These are phyloP conservation scores for Pheucticus melanocephalus DNA, from an alignment of 2,113 vertebrate genomes.

Conservation along the genomic window DNA sequence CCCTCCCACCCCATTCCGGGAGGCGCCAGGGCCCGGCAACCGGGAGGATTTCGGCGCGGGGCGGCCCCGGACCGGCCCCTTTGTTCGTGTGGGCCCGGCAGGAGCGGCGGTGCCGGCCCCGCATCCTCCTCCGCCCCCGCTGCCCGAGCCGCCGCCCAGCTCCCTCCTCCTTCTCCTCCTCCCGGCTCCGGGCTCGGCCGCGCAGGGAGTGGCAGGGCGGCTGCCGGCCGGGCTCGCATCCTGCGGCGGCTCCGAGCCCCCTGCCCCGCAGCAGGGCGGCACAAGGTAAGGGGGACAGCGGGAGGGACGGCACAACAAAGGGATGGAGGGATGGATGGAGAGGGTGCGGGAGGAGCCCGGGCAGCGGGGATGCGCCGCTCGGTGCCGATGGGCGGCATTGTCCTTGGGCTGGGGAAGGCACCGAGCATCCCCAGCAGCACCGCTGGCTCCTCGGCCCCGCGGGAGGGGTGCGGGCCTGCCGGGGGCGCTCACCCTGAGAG, in stretches of 20 bases:
- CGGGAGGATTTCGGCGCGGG: background rate
- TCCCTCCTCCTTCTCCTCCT: background rate
- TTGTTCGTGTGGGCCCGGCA: constrained; percentile 51
- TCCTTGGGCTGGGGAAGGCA: background rate
- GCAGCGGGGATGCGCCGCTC: background rate
- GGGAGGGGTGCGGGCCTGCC: background rate
- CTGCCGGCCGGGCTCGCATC: background rate
- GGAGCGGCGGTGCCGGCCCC: background rate
- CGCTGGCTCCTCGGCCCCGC: background rate
- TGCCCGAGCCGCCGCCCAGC: background rate
- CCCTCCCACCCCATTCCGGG: constrained; percentile 36
- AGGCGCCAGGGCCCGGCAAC: background rate
- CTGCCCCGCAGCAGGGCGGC: background rate
- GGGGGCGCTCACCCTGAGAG: background rate
- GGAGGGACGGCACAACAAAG: background rate
- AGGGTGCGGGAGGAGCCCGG: background rate
- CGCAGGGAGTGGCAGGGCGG: constrained; percentile 35
- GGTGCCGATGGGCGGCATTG: background rate
- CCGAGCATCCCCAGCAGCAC: background rate
- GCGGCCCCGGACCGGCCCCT: constrained; percentile 32
- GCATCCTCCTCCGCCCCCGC: background rate
- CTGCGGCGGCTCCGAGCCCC: background rate
- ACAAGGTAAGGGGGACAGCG: background rate
- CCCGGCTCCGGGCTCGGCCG: background rate
- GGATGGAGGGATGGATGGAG: background rate